Evolutionary conservation across 1,140 invertebrate species (phyloP).

Genomic region (Bombus confusus): DNA sequence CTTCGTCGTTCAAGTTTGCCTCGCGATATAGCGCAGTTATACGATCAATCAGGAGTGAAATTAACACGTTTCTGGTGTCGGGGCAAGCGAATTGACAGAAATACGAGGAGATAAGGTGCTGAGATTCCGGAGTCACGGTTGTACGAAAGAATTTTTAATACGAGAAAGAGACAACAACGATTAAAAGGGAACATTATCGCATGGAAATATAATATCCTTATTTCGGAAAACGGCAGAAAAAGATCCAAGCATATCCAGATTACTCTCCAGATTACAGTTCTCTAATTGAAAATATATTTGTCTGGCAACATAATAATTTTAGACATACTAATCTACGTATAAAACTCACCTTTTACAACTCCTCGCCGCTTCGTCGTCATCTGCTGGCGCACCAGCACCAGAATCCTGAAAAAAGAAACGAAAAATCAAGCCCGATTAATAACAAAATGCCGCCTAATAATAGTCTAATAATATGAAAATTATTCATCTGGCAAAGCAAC

Average conservation of each 20-base stretch:
- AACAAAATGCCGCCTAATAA: neutral
- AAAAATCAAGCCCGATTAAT: neutral
- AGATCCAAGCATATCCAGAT: no score
- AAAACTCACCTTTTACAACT: conserved; percentile 81
- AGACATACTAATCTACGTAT: no score
- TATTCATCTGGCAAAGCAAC: neutral
- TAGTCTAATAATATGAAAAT: neutral
- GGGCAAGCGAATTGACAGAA: neutral
- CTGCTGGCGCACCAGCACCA: conserved; percentile 79
- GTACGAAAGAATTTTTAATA: neutral
- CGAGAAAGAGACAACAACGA: no score
- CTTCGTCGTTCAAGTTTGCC: neutral
- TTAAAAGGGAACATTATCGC: no score
- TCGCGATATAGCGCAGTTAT: no score
- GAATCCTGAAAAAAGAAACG: conserved; percentile 77
- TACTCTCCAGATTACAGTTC: no score
- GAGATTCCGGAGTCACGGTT: no score
- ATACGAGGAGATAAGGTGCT: neutral
- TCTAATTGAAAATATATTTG: neutral
- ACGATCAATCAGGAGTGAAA: neutral
- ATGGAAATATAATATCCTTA: no score
- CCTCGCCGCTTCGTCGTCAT: conserved; percentile 81
- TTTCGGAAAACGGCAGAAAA: no score
- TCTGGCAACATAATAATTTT: neutral
- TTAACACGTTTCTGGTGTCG: neutral